Conservation (phyloP, 2,113 vertebrate species). For the Egretta garzetta region DNA sequence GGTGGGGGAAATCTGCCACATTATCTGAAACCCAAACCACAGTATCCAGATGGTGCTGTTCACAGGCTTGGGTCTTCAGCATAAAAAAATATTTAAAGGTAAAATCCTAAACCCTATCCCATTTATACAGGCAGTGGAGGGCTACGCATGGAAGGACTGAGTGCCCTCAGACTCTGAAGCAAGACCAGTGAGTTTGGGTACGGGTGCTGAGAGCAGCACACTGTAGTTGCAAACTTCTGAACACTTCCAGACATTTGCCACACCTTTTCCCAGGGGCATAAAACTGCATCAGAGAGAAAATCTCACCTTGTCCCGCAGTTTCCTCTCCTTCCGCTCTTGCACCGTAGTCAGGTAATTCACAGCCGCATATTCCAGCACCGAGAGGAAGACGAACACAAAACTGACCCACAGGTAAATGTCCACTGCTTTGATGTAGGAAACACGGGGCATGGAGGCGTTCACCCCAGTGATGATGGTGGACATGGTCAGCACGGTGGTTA, state of each 20-base stretch:
- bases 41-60: not conserved
- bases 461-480: constrained; percentile 92
- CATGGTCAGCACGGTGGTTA: constrained; percentile 85
- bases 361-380: constrained; percentile 92
- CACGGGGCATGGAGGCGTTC: constrained; percentile 96
- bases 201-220: not conserved
- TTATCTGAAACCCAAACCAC: not conserved
- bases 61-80: not conserved
- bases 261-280: not conserved
- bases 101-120: not conserved
- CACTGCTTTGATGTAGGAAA: constrained; percentile 97
- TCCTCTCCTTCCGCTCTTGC: constrained; percentile 87
- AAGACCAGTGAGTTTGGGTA: not conserved
- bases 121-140: not conserved
- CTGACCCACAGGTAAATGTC: constrained; percentile 99
- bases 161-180: not conserved
- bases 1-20: not conserved
- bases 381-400: constrained; percentile 98
- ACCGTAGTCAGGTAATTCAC: constrained; percentile 94
- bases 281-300: not conserved
- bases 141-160: no score
- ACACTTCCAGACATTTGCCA: not conserved
- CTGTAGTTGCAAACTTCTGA: not conserved
- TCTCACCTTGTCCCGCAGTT: constrained; percentile 84
- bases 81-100: not conserved